A percentile compares a stretch with the other conserved stretches of the same genome.
Evolutionary conservation across 2,113 vertebrate species (phyloP).

Genomic region (Hipposideros armiger): DNA sequence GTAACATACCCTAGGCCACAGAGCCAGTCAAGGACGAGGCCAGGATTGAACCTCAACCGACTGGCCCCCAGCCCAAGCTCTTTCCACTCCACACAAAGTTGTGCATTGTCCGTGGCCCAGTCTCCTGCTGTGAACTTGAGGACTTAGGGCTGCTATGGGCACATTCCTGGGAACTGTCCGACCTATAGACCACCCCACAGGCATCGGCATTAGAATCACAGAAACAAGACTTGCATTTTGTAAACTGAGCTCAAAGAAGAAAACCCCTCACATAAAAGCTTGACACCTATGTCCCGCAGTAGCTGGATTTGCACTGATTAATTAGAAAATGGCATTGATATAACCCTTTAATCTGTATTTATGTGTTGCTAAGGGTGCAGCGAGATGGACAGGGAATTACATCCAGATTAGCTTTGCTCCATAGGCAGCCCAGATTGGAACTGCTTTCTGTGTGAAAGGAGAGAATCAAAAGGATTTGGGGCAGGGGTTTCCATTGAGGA

Average conservation of each 20-base stretch:
- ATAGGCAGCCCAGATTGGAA: slow-evolving; percentile 73
- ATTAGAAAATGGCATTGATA: slow-evolving; percentile 91
- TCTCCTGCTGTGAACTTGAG: slow-evolving; percentile 20
- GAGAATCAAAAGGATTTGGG: slow-evolving; percentile 43
- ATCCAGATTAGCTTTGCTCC: slow-evolving; percentile 87
- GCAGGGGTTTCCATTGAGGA: slow-evolving; percentile 45
- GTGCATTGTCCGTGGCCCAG: not conserved
- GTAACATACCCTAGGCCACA: not conserved
- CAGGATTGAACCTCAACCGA: not conserved
- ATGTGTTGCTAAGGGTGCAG: slow-evolving; percentile 83
- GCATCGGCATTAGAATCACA: not conserved
- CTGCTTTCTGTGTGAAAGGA: slow-evolving; percentile 63
- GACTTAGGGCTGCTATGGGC: not conserved
- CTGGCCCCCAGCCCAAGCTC: not conserved
- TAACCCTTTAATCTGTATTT: slow-evolving; percentile 89
- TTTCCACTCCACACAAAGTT: not conserved
- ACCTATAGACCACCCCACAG: not conserved
- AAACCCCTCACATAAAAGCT: slow-evolving; percentile 47
- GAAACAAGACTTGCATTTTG: not conserved
- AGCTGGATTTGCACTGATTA: slow-evolving; percentile 84
- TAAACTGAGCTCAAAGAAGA: slow-evolving; percentile 44
- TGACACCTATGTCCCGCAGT: slow-evolving; percentile 34
- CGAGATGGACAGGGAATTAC: slow-evolving; percentile 84
- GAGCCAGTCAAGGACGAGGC: not conserved
- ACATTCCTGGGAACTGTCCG: not conserved